phyloP scores from a whole-genome alignment of 2,888 invertebrate genomes.

The Pterostichus madidus region DNA sequence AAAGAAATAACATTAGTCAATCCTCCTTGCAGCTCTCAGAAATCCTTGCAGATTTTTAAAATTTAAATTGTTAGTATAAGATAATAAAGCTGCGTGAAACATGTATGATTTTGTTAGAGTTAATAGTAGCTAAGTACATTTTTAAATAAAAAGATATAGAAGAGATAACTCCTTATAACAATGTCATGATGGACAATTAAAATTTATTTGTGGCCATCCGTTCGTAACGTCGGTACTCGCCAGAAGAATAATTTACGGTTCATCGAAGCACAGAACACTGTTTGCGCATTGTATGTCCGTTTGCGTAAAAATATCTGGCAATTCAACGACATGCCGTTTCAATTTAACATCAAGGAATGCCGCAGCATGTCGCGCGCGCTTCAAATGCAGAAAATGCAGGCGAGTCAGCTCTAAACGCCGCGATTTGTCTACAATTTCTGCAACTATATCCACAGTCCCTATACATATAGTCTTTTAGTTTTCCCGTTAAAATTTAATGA shows the following conservation, averaged over 20 bases:
- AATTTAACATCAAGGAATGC: constrained; percentile 62
- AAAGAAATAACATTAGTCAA: too few relatives aligned
- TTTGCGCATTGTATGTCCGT: constrained; percentile 57
- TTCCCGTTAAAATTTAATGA: background rate
- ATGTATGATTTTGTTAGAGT: constrained; percentile 14
- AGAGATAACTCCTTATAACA: constrained; percentile 45
- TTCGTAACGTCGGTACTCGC: constrained; percentile 43
- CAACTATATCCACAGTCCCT: constrained; percentile 20
- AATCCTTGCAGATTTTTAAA: background rate
- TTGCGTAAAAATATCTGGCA: constrained; percentile 61
- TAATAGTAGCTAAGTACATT: constrained; percentile 23
- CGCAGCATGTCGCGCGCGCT: constrained; percentile 32
- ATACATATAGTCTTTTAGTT: background rate
- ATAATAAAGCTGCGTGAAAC: constrained; percentile 22
- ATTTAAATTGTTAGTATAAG: background rate
- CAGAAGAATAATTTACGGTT: constrained; percentile 55
- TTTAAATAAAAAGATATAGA: constrained; percentile 18
- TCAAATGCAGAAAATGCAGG: constrained; percentile 26
- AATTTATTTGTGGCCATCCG: constrained; percentile 45
- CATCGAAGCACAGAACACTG: constrained; percentile 38
- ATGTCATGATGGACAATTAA: constrained; percentile 52
- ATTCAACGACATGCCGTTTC: constrained; percentile 64
- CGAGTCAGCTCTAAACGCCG: constrained; percentile 2
- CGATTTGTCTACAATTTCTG: constrained; percentile 44
- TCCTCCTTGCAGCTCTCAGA: background rate